A percentile compares a stretch with the other conserved stretches of the same genome.
These are phyloP conservation scores for Diprion similis DNA, from an alignment of 1,140 invertebrate genomes.

Conservation along the genomic window DNA sequence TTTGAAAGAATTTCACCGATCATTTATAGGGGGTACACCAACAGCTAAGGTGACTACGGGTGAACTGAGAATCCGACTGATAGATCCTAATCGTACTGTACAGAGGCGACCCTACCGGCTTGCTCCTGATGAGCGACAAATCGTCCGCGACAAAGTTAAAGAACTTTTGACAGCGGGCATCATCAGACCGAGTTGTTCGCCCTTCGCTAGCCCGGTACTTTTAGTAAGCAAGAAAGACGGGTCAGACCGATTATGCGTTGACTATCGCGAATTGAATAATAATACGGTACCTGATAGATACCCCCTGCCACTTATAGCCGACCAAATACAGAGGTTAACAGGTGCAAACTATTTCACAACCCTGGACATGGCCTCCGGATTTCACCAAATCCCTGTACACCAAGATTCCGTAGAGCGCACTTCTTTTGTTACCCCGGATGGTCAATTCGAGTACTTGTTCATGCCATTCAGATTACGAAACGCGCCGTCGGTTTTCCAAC, in stretches of 20 bases:
- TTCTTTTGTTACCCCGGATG: conserved; percentile 52
- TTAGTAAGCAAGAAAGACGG: conserved; percentile 55
- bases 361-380: conserved; percentile 56
- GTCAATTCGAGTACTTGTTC: conserved; percentile 49
- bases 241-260: conserved; percentile 50
- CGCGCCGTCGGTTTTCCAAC: conserved; percentile 49
- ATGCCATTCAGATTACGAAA: conserved; percentile 60
- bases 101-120: conserved; percentile 27
- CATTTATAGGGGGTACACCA: conserved; percentile 10
- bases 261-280: conserved; percentile 51
- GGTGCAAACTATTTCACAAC: conserved; percentile 44
- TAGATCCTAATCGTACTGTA: conserved; percentile 23
- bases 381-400: conserved; percentile 56
- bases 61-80: conserved; percentile 20
- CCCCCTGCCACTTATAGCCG: conserved; percentile 57
- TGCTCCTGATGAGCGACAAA: conserved; percentile 16
- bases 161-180: conserved; percentile 21
- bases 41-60: conserved; percentile 19
- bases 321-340: conserved; percentile 46
- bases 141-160: conserved; percentile 21
- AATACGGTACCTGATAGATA: conserved; percentile 48
- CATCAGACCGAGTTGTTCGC: conserved; percentile 33
- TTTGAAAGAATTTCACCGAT: background rate
- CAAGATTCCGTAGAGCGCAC: conserved; percentile 52
- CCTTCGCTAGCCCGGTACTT: conserved; percentile 47